Percentiles rank a stretch among this genome's conserved stretches.
Conservation (phyloP, 2,113 vertebrate genomes). For the Nipponia nippon region DNA sequence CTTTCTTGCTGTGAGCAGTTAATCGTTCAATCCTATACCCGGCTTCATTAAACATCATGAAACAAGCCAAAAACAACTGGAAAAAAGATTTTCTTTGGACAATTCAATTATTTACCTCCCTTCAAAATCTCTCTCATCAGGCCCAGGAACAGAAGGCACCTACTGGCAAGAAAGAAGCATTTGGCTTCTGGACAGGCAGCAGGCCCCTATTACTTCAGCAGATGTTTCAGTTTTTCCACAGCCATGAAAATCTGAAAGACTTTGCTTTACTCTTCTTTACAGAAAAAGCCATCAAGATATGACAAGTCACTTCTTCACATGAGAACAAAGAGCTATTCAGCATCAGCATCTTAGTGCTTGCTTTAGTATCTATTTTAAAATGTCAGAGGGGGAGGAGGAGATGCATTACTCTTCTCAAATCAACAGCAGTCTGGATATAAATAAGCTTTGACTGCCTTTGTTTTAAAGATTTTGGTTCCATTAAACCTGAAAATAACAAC, state of each 20-base stretch:
- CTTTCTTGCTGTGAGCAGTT: background rate
- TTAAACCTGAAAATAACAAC: background rate
- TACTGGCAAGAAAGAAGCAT: background rate
- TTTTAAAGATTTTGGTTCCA: background rate
- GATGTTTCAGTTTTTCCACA: background rate
- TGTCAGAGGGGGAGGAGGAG: background rate
- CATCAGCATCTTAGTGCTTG: background rate
- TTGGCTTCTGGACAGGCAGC: background rate
- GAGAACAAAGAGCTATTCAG: background rate
- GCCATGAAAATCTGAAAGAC: background rate
- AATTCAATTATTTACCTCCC: background rate
- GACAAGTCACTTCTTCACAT: background rate
- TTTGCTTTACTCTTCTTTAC: background rate
- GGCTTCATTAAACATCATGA: background rate
- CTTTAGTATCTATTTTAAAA: background rate
- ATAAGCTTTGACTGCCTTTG: background rate
- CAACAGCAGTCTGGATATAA: background rate
- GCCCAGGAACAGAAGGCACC: background rate
- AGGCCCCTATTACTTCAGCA: background rate
- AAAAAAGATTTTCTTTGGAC: background rate
- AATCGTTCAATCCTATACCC: background rate
- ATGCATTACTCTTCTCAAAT: background rate
- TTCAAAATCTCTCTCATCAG: background rate
- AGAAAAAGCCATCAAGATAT: background rate
- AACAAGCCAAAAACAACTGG: background rate